phyloP scores from a whole-genome alignment of 2,113 vertebrate species.

The Myotis brandtii region DNA sequence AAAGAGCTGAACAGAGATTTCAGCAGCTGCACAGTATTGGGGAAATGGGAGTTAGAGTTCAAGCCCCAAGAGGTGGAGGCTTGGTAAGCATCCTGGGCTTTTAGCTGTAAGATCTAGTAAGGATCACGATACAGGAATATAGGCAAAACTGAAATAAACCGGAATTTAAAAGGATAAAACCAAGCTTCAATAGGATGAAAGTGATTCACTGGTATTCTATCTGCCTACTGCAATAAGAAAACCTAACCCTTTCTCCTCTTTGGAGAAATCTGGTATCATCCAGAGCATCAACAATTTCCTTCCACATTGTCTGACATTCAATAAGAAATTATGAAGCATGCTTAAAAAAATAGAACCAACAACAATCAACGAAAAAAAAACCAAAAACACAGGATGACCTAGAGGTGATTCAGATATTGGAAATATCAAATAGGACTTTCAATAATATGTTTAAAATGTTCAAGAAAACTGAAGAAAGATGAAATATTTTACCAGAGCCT shows the following conservation, averaged over 20 bases:
- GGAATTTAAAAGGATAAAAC: slow-evolving; percentile 7
- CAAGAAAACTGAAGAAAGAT: slow-evolving; percentile 30
- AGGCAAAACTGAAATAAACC: slow-evolving; percentile 7
- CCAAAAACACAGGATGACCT: background rate
- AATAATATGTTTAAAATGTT: slow-evolving; percentile 16
- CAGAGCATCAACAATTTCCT: slow-evolving; percentile 36
- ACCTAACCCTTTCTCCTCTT: background rate
- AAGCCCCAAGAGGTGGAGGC: background rate
- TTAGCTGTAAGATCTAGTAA: background rate
- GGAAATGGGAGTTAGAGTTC: background rate
- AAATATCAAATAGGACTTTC: background rate
- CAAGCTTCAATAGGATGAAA: background rate
- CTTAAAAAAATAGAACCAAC: background rate
- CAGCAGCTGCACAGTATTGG: background rate
- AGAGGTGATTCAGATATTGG: background rate
- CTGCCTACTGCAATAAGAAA: background rate
- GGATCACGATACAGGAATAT: background rate
- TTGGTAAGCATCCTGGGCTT: background rate
- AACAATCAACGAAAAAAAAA: background rate
- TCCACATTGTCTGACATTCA: background rate
- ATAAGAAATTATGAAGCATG: background rate
- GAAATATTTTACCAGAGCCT: background rate
- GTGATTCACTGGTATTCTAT: background rate
- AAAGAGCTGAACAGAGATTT: slow-evolving; percentile 5
- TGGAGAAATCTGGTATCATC: background rate